Evolutionary conservation across 2,888 invertebrate species (phyloP).

Genomic region (Drosophila neotestacea): DNA sequence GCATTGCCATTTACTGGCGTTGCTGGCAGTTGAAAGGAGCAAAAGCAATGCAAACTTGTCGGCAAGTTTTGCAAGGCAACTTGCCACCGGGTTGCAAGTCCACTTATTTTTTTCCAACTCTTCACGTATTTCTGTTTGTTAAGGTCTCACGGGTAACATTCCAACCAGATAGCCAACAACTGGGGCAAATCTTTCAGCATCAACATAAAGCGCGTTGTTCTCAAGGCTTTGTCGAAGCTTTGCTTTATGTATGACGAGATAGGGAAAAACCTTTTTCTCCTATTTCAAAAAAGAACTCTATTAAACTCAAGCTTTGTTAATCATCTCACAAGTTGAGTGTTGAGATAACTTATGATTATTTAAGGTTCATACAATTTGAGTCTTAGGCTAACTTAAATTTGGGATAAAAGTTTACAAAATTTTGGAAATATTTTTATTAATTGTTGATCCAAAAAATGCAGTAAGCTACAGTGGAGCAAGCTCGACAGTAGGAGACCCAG

Average conservation of each 20-base stretch:
- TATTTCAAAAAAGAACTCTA: neutral
- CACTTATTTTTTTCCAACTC: constrained; percentile 30
- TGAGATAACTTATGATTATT: no score
- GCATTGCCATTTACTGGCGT: constrained; percentile 30
- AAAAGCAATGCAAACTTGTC: constrained; percentile 64
- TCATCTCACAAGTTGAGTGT: neutral
- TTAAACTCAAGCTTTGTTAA: neutral
- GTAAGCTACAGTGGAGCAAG: no score
- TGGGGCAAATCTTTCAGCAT: constrained; percentile 62
- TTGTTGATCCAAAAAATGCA: no score
- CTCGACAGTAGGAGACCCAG: no score
- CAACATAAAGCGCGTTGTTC: constrained; percentile 19
- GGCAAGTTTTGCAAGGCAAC: constrained; percentile 64
- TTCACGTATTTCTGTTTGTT: constrained; percentile 25
- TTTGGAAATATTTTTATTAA: no score
- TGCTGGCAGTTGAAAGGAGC: constrained; percentile 31
- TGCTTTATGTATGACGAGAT: constrained; percentile 22
- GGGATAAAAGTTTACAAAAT: no score
- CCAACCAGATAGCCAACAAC: constrained; percentile 66
- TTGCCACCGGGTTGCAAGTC: constrained; percentile 44
- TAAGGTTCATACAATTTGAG: no score
- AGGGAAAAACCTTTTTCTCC: neutral
- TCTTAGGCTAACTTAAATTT: no score
- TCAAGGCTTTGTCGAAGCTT: constrained; percentile 17
- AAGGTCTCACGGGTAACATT: constrained; percentile 70